Evolutionary conservation across 2,113 vertebrate genomes (phyloP), one percentile per base, ranked within the genome.

Genomic region (Ceyx margarethae): DNA sequence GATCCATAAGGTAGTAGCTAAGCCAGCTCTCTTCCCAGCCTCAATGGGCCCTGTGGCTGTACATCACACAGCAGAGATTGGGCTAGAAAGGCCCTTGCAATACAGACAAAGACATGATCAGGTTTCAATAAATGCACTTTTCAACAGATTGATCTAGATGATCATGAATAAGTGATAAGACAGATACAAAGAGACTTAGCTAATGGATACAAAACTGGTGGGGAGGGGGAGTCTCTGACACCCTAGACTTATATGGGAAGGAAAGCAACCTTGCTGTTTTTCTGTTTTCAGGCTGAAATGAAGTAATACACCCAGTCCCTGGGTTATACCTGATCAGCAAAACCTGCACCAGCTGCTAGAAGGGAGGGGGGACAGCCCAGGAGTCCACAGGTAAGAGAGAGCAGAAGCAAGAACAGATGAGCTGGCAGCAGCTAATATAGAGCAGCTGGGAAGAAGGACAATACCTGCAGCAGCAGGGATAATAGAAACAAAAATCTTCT

Each of bases 81-180:
- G 72, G 75, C 81, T 80, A 46, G 85, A 84, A 92, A 69, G 68
- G 94, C 45, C 56, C 51, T 28, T 3, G 0, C 50, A 45, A 80
- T 50, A 35, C 83, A 93, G 60, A 92, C 87, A 94, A 96, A 88
- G 90, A 51, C 6, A 18, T 81, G 85, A 82, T 96, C 95, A 17
- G 78, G 81, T 96, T 96, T 96, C 96, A 94, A 90, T 81, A 97
- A 96, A 97, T 91, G 95, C 92, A 94, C 88, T 93, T 95, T 94
- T 80, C 91, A 85, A 87, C 79, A 83, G 91, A 97, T 96, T 95
- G 96, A 96, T 95, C 85, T 81, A 83, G 66, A 64, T 61, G 81
- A 89, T 96, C 96, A 97, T 97, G 92, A 97, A 97, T 97, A 96
- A 97, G 94, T 97, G 95, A 97, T 96, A 84, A 80, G 35, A 48